phyloP scores from a whole-genome alignment of 2,113 vertebrate species.

The Sylvicapra grimmia region DNA sequence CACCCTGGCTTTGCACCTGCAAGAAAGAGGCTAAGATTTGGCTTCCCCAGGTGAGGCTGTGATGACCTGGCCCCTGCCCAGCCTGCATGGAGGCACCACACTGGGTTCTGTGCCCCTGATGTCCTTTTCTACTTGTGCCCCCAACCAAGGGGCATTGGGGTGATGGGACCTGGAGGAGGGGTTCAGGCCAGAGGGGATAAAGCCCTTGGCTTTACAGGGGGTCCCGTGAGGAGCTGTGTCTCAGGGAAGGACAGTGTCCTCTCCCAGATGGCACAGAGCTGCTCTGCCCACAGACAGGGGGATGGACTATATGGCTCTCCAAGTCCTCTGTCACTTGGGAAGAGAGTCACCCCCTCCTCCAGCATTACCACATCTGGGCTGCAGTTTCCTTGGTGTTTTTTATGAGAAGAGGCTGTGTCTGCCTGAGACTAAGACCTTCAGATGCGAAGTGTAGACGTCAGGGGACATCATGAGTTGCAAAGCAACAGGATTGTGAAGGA shows the following conservation, averaged over 20 bases:
- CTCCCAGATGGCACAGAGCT: not conserved
- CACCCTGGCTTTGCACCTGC: not conserved
- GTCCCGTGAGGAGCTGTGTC: not conserved
- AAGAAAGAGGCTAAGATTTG: not conserved
- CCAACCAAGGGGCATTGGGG: not conserved
- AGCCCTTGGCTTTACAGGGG: not conserved
- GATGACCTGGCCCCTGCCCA: fast-evolving
- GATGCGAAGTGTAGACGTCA: not conserved
- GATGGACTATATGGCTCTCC: not conserved
- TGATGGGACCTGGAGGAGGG: not conserved
- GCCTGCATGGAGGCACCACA: not conserved
- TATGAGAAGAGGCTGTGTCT: not conserved
- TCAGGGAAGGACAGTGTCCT: not conserved
- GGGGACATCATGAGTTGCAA: not conserved
- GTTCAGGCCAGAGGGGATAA: not conserved
- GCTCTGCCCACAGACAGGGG: not conserved
- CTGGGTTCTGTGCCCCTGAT: no score
- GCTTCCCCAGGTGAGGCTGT: not conserved
- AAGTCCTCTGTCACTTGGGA: not conserved
- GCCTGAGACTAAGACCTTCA: not conserved
- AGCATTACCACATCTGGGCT: not conserved
- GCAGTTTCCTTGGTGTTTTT: not conserved
- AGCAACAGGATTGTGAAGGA: not conserved
- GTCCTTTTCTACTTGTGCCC: not conserved
- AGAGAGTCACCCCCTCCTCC: not conserved